Conservation (phyloP, 1,140 invertebrate genomes). For the Dendrolimus kikuchii region DNA sequence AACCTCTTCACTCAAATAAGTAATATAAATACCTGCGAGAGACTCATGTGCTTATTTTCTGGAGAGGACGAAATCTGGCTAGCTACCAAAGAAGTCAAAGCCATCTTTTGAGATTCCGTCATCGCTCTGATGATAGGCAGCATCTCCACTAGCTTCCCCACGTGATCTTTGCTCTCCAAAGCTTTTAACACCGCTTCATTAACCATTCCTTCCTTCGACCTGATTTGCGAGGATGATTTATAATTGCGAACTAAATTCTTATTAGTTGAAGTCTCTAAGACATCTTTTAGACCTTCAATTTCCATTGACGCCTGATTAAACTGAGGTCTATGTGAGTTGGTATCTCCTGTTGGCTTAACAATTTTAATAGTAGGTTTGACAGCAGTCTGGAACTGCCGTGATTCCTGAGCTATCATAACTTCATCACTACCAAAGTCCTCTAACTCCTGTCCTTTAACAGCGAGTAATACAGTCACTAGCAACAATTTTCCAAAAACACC, state of each 20-base stretch:
- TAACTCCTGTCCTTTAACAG: conserved; percentile 36
- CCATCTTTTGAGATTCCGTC: conserved; percentile 74
- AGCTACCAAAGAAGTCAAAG: conserved; percentile 75
- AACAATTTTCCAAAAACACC: background rate
- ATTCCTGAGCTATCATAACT: conserved; percentile 58
- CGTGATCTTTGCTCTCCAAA: conserved; percentile 65
- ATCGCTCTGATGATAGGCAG: conserved; percentile 77
- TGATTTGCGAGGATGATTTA: conserved; percentile 48
- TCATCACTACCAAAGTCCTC: conserved; percentile 42
- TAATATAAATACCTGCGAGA: conserved; percentile 63
- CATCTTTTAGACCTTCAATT: conserved; percentile 23
- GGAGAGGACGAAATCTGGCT: conserved; percentile 73
- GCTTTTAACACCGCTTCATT: conserved; percentile 63
- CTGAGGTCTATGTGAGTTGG: conserved; percentile 65
- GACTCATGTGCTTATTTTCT: conserved; percentile 60
- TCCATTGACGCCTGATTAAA: conserved; percentile 59
- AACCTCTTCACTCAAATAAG: background rate
- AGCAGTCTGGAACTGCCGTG: conserved; percentile 46
- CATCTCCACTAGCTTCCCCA: conserved; percentile 72
- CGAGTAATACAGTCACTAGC: background rate
- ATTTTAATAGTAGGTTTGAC: conserved; percentile 48
- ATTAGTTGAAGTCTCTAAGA: conserved; percentile 29
- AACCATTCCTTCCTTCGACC: conserved; percentile 62
- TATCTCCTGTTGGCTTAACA: conserved; percentile 51
- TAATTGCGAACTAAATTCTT: conserved; percentile 47